phyloP scores from a whole-genome alignment of 2,113 vertebrate species.

The Gopherus flavomarginatus region DNA sequence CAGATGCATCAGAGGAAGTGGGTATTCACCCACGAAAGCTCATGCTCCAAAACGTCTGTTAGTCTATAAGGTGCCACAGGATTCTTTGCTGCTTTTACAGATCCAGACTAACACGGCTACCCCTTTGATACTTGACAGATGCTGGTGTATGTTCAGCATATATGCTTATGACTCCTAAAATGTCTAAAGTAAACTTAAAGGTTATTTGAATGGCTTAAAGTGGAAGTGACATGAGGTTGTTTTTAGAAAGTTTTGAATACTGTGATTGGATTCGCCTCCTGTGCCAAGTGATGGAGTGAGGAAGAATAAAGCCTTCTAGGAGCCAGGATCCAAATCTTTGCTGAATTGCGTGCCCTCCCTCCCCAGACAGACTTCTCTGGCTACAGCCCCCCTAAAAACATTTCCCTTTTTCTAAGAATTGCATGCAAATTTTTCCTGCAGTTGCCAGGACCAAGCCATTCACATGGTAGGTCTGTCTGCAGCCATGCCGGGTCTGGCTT shows the following conservation, averaged over 20 bases:
- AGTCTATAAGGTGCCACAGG: too few relatives aligned
- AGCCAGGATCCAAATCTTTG: background rate
- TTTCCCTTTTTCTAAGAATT: background rate
- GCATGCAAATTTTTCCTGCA: background rate
- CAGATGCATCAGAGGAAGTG: too few relatives aligned
- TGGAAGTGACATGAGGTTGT: background rate
- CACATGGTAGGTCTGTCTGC: background rate
- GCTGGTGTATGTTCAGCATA: background rate
- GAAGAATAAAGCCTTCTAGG: background rate
- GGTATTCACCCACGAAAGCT: too few relatives aligned
- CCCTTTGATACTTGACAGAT: background rate
- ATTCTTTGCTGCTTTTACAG: too few relatives aligned
- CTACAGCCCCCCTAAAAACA: background rate
- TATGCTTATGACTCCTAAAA: background rate
- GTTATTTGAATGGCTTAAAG: background rate
- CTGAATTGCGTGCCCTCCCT: background rate
- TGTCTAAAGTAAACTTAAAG: background rate
- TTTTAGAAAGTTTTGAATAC: background rate
- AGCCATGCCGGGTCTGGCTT: background rate
- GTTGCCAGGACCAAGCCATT: rapidly evolving
- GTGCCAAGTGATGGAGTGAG: background rate
- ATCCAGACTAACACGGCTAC: too few relatives aligned
- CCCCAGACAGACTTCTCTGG: background rate
- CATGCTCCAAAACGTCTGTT: too few relatives aligned
- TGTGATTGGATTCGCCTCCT: background rate